Conservation (phyloP, 2,888 invertebrate species). For the Gari tellinella region DNA sequence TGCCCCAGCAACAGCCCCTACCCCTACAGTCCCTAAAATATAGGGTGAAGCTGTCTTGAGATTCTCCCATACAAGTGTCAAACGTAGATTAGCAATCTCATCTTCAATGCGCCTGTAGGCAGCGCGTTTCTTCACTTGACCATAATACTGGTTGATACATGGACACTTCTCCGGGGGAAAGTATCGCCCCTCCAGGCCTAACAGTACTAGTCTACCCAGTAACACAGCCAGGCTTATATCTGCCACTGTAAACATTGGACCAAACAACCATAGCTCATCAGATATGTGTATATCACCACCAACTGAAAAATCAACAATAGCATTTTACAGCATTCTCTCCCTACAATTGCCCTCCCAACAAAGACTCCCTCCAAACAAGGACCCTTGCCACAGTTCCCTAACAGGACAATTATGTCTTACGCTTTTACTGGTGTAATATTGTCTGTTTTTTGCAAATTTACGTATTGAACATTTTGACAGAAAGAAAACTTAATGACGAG, state of each 20-base stretch:
- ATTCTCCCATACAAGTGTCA: conserved; percentile 74
- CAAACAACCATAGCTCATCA: conserved; percentile 75
- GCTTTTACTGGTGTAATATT: no score
- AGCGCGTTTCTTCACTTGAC: conserved; percentile 66
- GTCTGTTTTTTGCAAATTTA: no score
- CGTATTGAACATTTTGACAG: no score
- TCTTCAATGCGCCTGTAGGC: conserved; percentile 66
- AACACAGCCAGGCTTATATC: conserved; percentile 75
- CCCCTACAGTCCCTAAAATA: conserved; percentile 61
- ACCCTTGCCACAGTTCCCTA: no score
- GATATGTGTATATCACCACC: conserved; percentile 52
- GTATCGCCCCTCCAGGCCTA: conserved; percentile 72
- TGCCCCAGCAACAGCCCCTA: conserved; percentile 61
- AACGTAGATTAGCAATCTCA: conserved; percentile 69
- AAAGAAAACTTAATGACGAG: no score
- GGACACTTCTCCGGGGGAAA: conserved; percentile 70
- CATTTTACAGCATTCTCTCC: no score
- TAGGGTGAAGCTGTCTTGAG: conserved; percentile 72
- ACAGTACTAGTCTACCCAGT: conserved; percentile 68
- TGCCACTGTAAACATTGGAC: conserved; percentile 75
- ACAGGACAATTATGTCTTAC: no score
- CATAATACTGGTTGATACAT: conserved; percentile 69
- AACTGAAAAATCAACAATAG: conserved; percentile 58
- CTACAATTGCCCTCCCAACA: no score
- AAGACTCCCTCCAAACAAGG: no score